Evolutionary conservation across 1,140 invertebrate genomes (phyloP).

Genomic region (Drosophila baimaii): DNA sequence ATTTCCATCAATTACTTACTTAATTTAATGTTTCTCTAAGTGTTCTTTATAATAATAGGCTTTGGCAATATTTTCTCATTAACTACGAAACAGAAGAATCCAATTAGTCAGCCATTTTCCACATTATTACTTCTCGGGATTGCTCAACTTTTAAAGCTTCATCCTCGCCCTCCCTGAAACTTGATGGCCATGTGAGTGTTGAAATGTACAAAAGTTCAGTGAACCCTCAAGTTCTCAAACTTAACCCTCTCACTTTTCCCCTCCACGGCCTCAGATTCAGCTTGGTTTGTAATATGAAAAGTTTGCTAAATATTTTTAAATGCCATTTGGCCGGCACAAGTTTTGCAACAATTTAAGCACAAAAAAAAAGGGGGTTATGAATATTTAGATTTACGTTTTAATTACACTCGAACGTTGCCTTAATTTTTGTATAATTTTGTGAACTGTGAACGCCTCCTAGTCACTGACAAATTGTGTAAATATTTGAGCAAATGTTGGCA

Average conservation of each 20-base stretch:
- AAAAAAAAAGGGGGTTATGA: constrained; percentile 3
- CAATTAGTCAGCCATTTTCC: constrained; percentile 34
- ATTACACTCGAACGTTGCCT: constrained; percentile 12
- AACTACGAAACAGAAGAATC: constrained; percentile 6
- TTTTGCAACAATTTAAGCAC: constrained; percentile 45
- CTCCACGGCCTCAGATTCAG: constrained; percentile 7
- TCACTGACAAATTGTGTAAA: constrained; percentile 55
- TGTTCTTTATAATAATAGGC: background rate
- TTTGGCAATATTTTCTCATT: background rate
- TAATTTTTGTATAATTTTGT: constrained; percentile 29
- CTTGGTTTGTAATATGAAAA: constrained; percentile 32
- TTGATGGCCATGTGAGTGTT: constrained; percentile 35
- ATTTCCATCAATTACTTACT: too few species aligned
- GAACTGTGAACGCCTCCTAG: constrained; percentile 12
- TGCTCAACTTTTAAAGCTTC: constrained; percentile 33
- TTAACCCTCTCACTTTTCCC: constrained; percentile 21
- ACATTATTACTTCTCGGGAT: constrained; percentile 11
- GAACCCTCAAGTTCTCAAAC: constrained; percentile 34
- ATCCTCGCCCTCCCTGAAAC: constrained; percentile 19
- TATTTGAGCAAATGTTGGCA: constrained; percentile 54
- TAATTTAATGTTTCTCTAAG: background rate
- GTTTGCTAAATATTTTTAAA: constrained; percentile 45
- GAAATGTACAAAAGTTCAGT: constrained; percentile 47
- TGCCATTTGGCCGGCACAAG: constrained; percentile 27
- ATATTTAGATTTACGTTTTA: constrained; percentile 16